These are phyloP conservation scores for Cygnus atratus DNA, from an alignment of 2,113 vertebrate species.

Conservation along the genomic window DNA sequence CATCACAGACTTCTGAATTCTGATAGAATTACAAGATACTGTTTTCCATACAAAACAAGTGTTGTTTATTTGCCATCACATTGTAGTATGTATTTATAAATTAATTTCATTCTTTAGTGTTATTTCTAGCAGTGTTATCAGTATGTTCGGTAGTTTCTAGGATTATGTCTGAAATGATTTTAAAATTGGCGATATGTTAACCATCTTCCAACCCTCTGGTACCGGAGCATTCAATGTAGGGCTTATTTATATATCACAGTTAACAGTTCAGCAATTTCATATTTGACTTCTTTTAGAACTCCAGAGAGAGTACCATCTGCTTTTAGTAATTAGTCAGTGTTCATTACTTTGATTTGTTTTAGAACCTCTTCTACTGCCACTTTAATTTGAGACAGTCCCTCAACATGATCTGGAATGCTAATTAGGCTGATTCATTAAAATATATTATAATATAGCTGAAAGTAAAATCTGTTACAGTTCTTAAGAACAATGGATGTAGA, in stretches of 20 bases:
- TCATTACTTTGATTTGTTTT: constrained; percentile 37
- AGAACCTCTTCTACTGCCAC: not conserved
- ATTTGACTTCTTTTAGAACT: not conserved
- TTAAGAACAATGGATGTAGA: not conserved
- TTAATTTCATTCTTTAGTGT: not conserved
- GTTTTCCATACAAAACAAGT: not conserved
- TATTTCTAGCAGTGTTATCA: not conserved
- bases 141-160: not conserved
- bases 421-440: constrained; percentile 12
- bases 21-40: not conserved
- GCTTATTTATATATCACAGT: not conserved
- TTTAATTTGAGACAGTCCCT: not conserved
- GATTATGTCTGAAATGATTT: not conserved
- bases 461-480: not conserved
- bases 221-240: not conserved
- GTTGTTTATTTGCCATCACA: not conserved
- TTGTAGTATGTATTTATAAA: not conserved
- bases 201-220: not conserved
- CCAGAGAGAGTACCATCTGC: not conserved
- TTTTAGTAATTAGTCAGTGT: constrained; percentile 8
- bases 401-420: not conserved
- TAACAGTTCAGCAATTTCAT: not conserved
- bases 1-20: not conserved
- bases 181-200: not conserved
- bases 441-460: not conserved